Percentiles rank a stretch among this genome's conserved stretches.
Conservation (phyloP, 2,888 invertebrate species). For the Coenonympha arcania region DNA sequence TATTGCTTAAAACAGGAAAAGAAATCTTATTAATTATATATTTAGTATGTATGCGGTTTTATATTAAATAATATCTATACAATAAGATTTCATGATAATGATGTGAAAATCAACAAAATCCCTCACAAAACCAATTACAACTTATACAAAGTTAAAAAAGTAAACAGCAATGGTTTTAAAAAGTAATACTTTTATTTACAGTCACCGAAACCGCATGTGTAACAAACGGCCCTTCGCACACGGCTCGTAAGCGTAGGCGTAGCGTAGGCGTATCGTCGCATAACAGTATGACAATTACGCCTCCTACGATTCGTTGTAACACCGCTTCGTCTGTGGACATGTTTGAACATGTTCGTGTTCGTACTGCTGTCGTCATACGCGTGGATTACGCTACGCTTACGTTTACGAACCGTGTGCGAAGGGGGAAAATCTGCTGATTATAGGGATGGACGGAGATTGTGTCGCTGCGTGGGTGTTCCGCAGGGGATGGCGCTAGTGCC, state of each 20-base stretch:
- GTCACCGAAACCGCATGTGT: slow-evolving; percentile 33
- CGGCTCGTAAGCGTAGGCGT: too few relatives aligned
- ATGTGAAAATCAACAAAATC: slow-evolving; percentile 7
- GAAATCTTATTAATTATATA: slow-evolving; percentile 5
- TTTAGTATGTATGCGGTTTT: too few relatives aligned
- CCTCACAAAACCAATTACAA: slow-evolving; percentile 8
- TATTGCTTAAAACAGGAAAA: slow-evolving; percentile 10
- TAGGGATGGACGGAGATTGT: slow-evolving; percentile 32
- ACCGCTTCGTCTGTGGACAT: too few relatives aligned
- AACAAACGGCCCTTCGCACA: too few relatives aligned
- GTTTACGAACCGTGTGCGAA: too few relatives aligned
- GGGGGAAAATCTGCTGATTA: slow-evolving; percentile 20
- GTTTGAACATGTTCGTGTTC: too few relatives aligned
- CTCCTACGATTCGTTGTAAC: too few relatives aligned
- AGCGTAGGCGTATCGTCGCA: too few relatives aligned
- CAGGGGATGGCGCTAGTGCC: slow-evolving; percentile 14
- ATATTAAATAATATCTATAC: too few relatives aligned
- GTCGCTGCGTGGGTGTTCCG: slow-evolving; percentile 18
- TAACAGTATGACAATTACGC: too few relatives aligned
- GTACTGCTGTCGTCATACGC: too few relatives aligned
- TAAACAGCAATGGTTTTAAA: slow-evolving; percentile 25
- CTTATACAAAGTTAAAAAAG: slow-evolving; percentile 17
- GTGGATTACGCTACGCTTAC: too few relatives aligned
- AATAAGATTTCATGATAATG: neutral
- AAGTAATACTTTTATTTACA: slow-evolving; percentile 32